phyloP scores from a whole-genome alignment of 2,888 invertebrate species.

The Amphipoea lucens region DNA sequence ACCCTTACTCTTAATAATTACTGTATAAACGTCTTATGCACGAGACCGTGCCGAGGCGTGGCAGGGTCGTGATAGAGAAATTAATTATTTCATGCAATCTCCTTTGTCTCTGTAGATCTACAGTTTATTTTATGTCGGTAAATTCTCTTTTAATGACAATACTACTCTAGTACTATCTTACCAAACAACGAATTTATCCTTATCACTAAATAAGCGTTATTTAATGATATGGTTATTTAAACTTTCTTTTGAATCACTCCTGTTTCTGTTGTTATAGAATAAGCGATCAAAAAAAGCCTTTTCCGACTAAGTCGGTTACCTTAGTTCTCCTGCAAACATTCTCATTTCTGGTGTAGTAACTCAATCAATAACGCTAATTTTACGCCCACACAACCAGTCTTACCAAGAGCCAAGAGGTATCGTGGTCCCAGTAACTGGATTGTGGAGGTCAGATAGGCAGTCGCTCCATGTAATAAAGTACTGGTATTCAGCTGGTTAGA shows the following conservation, averaged over 20 bases:
- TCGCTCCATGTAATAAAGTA: neutral
- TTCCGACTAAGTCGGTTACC: no score
- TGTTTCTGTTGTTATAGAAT: neutral
- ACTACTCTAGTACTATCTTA: neutral
- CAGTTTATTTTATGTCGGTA: neutral
- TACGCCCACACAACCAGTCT: neutral
- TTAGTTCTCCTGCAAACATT: neutral
- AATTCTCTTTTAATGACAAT: neutral
- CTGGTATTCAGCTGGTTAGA: neutral
- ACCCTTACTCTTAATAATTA: slow-evolving; percentile 7
- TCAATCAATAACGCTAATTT: neutral
- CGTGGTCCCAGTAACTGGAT: neutral
- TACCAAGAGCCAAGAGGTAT: neutral
- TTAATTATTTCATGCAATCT: neutral
- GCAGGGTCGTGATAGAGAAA: neutral
- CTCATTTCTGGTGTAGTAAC: neutral
- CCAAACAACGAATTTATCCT: neutral
- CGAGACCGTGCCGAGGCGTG: neutral
- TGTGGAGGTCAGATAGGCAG: neutral
- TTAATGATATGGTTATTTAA: neutral
- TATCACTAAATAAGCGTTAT: slow-evolving; percentile 6
- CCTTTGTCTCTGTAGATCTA: neutral
- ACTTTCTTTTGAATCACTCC: no score
- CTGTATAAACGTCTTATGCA: neutral
- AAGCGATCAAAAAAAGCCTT: neutral